These are phyloP conservation scores for Sesia apiformis DNA, from an alignment of 2,888 invertebrate genomes.

Conservation along the genomic window DNA sequence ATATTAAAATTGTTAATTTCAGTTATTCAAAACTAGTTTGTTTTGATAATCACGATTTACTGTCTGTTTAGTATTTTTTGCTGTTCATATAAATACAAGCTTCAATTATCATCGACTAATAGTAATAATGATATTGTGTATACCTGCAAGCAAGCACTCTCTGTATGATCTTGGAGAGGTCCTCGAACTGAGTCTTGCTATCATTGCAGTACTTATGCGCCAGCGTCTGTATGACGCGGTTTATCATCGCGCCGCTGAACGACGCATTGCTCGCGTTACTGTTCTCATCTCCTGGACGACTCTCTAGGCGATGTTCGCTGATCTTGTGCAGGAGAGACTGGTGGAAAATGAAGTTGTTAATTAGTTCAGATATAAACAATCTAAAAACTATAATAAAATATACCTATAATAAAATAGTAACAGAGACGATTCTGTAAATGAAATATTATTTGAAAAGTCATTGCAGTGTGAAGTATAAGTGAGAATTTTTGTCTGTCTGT, in stretches of 20 bases:
- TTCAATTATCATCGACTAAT: too few relatives aligned
- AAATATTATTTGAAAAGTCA: too few relatives aligned
- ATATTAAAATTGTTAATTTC: too few relatives aligned
- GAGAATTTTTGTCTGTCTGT: too few relatives aligned
- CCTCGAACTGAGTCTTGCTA: conserved; percentile 95
- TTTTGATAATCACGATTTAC: too few relatives aligned
- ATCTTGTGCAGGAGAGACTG: conserved; percentile 87
- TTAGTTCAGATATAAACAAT: neutral
- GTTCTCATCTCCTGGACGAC: conserved; percentile 71
- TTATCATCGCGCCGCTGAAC: conserved; percentile 82
- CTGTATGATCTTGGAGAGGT: conserved; percentile 91
- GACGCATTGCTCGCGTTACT: conserved; percentile 64
- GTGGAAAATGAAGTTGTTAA: neutral
- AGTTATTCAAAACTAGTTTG: too few relatives aligned
- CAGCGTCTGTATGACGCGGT: conserved; percentile 93
- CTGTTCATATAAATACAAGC: too few relatives aligned
- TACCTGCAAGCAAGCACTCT: conserved; percentile 91
- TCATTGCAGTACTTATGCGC: conserved; percentile 97
- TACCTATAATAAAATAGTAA: neutral
- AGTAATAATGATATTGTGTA: too few relatives aligned
- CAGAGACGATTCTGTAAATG: too few relatives aligned
- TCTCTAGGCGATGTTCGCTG: conserved; percentile 87
- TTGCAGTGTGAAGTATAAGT: too few relatives aligned
- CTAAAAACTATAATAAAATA: neutral
- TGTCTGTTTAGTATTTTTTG: too few relatives aligned